These are phyloP conservation scores for Lobophora halterata DNA, from an alignment of 2,888 invertebrate species.

Conservation along the genomic window DNA sequence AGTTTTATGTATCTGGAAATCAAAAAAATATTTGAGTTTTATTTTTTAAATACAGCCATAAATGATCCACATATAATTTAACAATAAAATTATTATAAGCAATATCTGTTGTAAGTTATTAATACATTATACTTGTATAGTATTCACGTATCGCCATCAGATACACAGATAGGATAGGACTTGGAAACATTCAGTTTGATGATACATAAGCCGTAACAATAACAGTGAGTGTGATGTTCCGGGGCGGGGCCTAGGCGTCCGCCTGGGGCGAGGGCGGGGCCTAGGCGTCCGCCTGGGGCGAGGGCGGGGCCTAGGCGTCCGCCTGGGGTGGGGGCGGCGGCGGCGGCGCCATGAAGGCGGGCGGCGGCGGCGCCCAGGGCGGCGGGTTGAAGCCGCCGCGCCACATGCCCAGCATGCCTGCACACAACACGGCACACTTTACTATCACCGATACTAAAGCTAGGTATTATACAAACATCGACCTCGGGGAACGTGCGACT, in stretches of 20 bases:
- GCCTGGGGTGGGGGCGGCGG: conserved; percentile 55
- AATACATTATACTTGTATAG: too few relatives aligned
- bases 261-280: neutral
- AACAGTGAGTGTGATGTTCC: neutral
- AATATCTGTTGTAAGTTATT: too few relatives aligned
- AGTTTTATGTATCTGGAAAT: too few relatives aligned
- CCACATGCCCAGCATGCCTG: conserved; percentile 62
- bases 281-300: conserved; percentile 55
- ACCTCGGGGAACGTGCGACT: conserved; percentile 10
- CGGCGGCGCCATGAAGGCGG: conserved; percentile 69
- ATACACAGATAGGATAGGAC: too few relatives aligned
- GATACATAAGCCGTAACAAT: too few relatives aligned
- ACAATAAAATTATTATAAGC: too few relatives aligned
- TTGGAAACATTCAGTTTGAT: too few relatives aligned
- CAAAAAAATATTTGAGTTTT: too few relatives aligned
- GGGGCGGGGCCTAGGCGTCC: neutral
- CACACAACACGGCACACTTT: neutral
- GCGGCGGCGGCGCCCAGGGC: conserved; percentile 70
- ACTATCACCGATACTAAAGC: neutral
- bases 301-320: conserved; percentile 70
- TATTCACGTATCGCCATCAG: too few relatives aligned
- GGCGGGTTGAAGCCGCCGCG: conserved; percentile 55
- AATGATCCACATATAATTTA: too few relatives aligned
- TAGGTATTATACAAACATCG: neutral
- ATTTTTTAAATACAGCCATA: too few relatives aligned